phyloP scores from a whole-genome alignment of 2,797 vertebrate species.

The Coccyzus lansbergi region DNA sequence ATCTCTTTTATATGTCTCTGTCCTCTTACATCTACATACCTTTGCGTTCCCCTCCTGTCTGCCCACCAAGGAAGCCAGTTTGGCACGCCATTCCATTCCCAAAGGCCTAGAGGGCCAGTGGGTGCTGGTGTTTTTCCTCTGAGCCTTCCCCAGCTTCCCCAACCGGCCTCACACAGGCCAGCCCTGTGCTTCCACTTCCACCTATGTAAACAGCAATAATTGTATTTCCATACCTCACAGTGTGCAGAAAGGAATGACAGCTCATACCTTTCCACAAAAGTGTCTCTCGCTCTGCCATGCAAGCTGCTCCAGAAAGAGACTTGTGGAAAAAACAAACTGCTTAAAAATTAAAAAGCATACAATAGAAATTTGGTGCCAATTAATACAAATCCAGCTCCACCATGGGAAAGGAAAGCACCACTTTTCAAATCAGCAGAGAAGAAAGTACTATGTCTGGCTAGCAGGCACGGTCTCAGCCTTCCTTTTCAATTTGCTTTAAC shows the following conservation, averaged over 20 bases:
- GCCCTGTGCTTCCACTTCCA: constrained; percentile 53
- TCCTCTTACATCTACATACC: neutral
- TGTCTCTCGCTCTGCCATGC: neutral
- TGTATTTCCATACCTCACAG: constrained; percentile 58
- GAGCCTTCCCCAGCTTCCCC: neutral
- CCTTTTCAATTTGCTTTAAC: neutral
- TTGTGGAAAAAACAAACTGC: constrained; percentile 37
- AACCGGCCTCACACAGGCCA: neutral
- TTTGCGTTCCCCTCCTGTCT: neutral
- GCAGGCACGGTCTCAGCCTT: neutral
- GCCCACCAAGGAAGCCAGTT: neutral
- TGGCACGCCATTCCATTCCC: fast-evolving
- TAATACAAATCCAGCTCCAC: neutral
- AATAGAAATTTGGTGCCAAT: constrained; percentile 19
- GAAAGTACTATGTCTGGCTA: neutral
- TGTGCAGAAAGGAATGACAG: constrained; percentile 11
- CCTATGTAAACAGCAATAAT: constrained; percentile 38
- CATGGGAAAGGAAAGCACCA: neutral
- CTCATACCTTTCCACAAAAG: constrained; percentile 22
- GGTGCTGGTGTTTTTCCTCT: neutral
- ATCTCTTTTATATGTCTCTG: neutral
- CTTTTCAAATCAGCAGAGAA: neutral
- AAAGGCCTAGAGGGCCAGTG: neutral
- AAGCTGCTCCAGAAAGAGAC: constrained; percentile 14
- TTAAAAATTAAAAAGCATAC: constrained; percentile 39